Percentiles rank a stretch among this genome's conserved stretches.
Evolutionary conservation across 2,888 invertebrate species (phyloP).

Genomic region (Timandra comae): DNA sequence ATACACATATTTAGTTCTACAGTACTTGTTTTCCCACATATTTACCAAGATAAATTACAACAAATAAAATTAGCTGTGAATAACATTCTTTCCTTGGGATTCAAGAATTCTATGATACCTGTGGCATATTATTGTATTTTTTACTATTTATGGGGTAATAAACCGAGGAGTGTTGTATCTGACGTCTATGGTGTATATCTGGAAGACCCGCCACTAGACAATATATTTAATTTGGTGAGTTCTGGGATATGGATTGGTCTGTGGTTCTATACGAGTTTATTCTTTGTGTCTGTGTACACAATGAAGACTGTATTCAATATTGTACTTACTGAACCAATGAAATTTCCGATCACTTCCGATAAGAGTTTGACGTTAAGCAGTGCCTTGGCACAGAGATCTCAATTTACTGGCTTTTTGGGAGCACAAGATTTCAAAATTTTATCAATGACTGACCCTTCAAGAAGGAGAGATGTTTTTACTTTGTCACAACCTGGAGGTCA

Average conservation of each 20-base stretch:
- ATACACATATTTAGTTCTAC: slow-evolving; percentile 73
- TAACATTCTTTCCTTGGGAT: slow-evolving; percentile 75
- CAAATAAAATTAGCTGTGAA: slow-evolving; percentile 79
- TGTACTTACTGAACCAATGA: slow-evolving; percentile 82
- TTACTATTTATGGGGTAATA: slow-evolving; percentile 79
- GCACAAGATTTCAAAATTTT: slow-evolving; percentile 84
- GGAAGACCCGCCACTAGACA: slow-evolving; percentile 71
- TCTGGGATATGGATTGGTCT: slow-evolving; percentile 77
- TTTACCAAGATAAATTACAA: slow-evolving; percentile 82
- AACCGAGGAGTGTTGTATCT: slow-evolving; percentile 68
- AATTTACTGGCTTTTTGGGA: slow-evolving; percentile 85
- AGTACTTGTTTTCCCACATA: slow-evolving; percentile 80
- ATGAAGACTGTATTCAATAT: slow-evolving; percentile 84
- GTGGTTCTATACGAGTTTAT: slow-evolving; percentile 83
- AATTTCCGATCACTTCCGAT: slow-evolving; percentile 78
- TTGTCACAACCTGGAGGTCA: slow-evolving; percentile 90
- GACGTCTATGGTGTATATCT: slow-evolving; percentile 72
- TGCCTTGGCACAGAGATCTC: slow-evolving; percentile 78
- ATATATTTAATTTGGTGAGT: slow-evolving; percentile 59
- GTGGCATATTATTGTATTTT: slow-evolving; percentile 77
- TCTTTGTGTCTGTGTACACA: slow-evolving; percentile 81
- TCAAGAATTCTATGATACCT: slow-evolving; percentile 78
- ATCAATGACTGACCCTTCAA: slow-evolving; percentile 75
- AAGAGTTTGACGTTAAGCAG: slow-evolving; percentile 75
- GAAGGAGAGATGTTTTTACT: slow-evolving; percentile 81